Evolutionary conservation across 1,140 invertebrate species (phyloP).

Genomic region (Drosophila ironensis): DNA sequence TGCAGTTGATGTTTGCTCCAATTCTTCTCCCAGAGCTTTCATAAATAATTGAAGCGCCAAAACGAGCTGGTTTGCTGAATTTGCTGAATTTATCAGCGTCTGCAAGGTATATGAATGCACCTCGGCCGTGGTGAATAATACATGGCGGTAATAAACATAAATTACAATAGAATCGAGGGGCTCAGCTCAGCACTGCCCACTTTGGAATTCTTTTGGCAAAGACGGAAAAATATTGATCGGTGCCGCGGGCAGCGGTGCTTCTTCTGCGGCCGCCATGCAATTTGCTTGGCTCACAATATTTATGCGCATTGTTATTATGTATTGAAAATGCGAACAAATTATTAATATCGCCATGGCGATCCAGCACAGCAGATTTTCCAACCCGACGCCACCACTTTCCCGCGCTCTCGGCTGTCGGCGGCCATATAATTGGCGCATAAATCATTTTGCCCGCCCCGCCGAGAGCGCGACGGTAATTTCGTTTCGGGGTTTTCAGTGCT

Average conservation of each 20-base stretch:
- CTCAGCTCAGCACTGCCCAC: not conserved
- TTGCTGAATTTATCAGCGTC: no score
- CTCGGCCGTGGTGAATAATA: constrained; percentile 3
- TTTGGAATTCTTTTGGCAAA: not conserved
- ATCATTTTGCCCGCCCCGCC: constrained; percentile 68
- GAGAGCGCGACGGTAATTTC: constrained; percentile 63
- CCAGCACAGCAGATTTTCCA: constrained; percentile 28
- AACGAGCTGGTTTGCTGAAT: no score
- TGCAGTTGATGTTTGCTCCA: no score
- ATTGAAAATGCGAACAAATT: constrained; percentile 77
- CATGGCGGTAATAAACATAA: constrained; percentile 23
- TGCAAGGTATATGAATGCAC: no score
- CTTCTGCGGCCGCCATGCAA: constrained; percentile 65
- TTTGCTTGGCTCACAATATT: constrained; percentile 66
- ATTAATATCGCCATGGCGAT: constrained; percentile 49
- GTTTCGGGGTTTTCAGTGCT: constrained; percentile 44
- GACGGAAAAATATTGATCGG: constrained; percentile 28
- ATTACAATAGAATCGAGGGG: constrained; percentile 24
- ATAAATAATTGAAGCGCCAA: no score
- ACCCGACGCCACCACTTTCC: constrained; percentile 52
- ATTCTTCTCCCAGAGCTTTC: no score
- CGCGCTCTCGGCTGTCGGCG: constrained; percentile 43
- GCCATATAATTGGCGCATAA: constrained; percentile 73
- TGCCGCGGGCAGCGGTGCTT: constrained; percentile 44
- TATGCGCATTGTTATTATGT: constrained; percentile 76